Evolutionary conservation across 2,113 vertebrate genomes (phyloP), one percentile per base, ranked within the genome.

Genomic region (Myrmecobius fasciatus): DNA sequence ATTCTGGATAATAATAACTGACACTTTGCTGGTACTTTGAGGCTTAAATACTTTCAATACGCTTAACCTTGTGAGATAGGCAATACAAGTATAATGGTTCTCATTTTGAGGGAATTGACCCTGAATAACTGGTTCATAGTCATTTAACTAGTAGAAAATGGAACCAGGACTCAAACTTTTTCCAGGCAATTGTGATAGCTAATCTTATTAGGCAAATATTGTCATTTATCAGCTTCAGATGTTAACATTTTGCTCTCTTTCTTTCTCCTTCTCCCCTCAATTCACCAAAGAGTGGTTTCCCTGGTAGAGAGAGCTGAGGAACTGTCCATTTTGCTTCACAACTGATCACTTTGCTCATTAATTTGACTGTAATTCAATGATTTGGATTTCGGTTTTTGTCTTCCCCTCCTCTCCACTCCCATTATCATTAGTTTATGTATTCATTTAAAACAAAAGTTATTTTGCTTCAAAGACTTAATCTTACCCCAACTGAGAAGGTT

Each of bases 391-490:
- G 28, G 25, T 10, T 43, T 92, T 54, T 96, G n/a, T 60, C 43
- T 83, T 92, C 22, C 51, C 83, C 43, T 48, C 91, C 25, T 48
- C 43, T 22, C 6, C 36, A 83, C 43, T 90, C 28, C 46, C 36
- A 43, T 20, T 36, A 83, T 43, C 67, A 36, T 83, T 83, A 93
- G 49, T 9, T 91, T 53, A 52, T 46, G 92, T 26, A 89, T 54
- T 56, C 36, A 60, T 43, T 94, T 92, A 36, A 52, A 52, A 95
- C n/a, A 93, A 91, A 93, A 46, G 53, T 49, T 60, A 24, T 91
- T 94, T 36, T 52, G 36, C 25, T 75, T 96, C 88, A 94, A 93
- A 94, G 91, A 95, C 95, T 96, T 94, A 52, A 94, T 48, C 75
- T 96, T 91, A 95, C 52, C n/a, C 8, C 17, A 1, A 0, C 31